Conservation (phyloP, 2,113 vertebrate species). For the Paradisaea rubra region DNA sequence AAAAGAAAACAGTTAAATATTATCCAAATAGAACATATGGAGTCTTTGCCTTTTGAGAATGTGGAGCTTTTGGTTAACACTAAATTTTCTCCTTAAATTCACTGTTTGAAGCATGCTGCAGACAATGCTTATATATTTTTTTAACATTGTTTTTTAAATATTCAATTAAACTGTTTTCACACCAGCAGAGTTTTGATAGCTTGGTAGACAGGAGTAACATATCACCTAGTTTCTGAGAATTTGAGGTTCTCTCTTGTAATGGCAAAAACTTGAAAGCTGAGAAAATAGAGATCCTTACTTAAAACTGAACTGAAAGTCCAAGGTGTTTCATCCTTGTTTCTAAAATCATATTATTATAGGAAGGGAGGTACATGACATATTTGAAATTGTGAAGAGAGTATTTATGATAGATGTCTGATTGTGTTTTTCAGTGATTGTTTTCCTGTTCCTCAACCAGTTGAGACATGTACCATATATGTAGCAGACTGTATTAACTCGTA, state of each 20-base stretch:
- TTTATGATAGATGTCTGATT: not conserved
- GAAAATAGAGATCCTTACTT: not conserved
- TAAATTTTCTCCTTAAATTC: not conserved
- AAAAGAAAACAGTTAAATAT: not conserved
- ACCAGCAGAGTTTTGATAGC: not conserved
- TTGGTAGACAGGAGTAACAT: not conserved
- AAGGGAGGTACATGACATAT: not conserved
- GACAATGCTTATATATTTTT: not conserved
- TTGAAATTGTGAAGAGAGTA: not conserved
- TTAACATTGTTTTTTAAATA: not conserved
- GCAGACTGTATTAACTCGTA: not conserved
- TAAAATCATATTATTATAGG: not conserved
- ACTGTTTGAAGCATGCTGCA: not conserved
- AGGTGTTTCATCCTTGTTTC: not conserved
- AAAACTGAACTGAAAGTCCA: not conserved
- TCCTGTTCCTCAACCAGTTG: not conserved
- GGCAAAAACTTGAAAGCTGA: not conserved
- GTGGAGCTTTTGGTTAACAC: not conserved
- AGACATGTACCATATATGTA: not conserved
- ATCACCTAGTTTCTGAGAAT: not conserved
- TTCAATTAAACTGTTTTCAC: not conserved
- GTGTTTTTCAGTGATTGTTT: not conserved
- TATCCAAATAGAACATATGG: not conserved
- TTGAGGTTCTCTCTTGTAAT: not conserved
- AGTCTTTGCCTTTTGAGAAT: not conserved